Evolutionary conservation across 2,113 vertebrate genomes (phyloP).

Genomic region (Pyrgilauda ruficollis): DNA sequence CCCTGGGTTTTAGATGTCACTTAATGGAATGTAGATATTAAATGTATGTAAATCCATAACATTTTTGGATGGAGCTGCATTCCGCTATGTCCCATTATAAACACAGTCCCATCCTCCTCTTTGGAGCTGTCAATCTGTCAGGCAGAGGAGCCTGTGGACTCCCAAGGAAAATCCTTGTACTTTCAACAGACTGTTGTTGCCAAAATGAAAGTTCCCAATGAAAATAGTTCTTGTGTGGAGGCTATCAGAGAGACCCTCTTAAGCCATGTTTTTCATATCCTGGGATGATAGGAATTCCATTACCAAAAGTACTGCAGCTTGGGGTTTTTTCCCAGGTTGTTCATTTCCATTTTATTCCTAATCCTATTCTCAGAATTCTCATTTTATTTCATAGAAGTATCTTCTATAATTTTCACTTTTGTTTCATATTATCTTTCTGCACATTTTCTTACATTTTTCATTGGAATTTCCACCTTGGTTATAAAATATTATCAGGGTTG

Average conservation of each 20-base stretch:
- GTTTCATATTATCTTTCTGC: neutral
- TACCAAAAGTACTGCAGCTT: neutral
- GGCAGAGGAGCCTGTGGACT: neutral
- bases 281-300: conserved; percentile 11
- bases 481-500: neutral
- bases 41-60: conserved; percentile 50
- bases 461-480: neutral
- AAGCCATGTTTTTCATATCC: conserved; percentile 25
- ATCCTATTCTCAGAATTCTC: neutral
- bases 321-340: neutral
- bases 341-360: neutral
- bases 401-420: neutral
- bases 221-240: neutral
- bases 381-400: neutral
- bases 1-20: conserved; percentile 34
- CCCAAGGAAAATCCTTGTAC: neutral
- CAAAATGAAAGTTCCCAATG: conserved; percentile 19
- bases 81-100: conserved; percentile 37
- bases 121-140: conserved; percentile 22
- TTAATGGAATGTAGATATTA: conserved; percentile 46
- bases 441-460: neutral
- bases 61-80: conserved; percentile 36
- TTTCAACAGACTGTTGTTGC: conserved; percentile 7
- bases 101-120: conserved; percentile 26
- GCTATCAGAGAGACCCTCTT: neutral